Percentiles rank a stretch among this genome's conserved stretches.
These are phyloP conservation scores for Shinisaurus crocodilurus DNA, from an alignment of 2,113 vertebrate genomes.

Conservation along the genomic window DNA sequence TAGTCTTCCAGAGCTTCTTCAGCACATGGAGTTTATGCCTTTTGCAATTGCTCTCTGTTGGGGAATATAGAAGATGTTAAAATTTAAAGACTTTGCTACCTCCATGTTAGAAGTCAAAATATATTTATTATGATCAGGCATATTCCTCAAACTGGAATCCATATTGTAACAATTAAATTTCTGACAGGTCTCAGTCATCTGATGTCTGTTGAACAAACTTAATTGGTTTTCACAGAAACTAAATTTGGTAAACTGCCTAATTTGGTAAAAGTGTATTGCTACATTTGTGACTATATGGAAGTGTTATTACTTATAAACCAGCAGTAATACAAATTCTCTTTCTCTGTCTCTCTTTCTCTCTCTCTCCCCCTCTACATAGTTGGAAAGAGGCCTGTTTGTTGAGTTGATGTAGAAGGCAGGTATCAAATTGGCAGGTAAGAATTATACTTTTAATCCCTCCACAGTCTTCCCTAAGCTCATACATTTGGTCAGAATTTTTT, in stretches of 20 bases:
- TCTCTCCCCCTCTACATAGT: neutral
- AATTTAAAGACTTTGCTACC: neutral
- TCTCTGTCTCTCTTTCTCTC: neutral
- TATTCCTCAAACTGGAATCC: neutral
- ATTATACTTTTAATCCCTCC: neutral
- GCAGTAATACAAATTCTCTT: neutral
- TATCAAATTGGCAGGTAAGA: conserved; percentile 13
- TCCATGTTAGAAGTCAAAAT: neutral
- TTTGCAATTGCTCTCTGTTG: neutral
- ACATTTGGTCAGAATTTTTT: neutral
- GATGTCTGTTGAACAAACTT: neutral
- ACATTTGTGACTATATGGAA: neutral
- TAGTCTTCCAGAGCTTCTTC: neutral
- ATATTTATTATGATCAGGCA: neutral
- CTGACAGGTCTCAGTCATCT: neutral
- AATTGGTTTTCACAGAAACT: neutral
- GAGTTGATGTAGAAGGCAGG: conserved; percentile 2
- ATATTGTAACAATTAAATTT: neutral
- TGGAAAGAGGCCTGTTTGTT: neutral
- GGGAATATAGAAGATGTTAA: neutral
- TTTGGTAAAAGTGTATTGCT: neutral
- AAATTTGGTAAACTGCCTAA: neutral
- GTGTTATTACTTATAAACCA: neutral
- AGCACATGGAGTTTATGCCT: neutral
- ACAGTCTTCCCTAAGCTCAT: neutral